Conservation (phyloP, 1,140 invertebrate genomes). For the Calephelis virginiensis region DNA sequence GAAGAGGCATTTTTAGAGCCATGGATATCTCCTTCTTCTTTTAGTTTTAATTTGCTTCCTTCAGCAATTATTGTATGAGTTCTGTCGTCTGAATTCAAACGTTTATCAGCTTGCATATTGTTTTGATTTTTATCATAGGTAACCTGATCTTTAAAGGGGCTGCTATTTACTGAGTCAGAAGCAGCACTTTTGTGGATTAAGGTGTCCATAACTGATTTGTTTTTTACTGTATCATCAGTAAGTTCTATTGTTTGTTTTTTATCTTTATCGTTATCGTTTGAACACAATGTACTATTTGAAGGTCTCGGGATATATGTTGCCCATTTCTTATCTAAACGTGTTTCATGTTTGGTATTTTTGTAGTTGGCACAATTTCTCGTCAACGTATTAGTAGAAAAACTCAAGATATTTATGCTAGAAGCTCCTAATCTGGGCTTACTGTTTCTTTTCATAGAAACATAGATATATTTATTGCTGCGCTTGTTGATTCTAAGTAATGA, state of each 20-base stretch:
- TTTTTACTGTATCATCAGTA: not conserved
- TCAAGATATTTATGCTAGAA: constrained; percentile 47
- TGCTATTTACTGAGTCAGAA: too few species aligned
- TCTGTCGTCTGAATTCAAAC: too few species aligned
- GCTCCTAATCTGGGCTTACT: constrained; percentile 37
- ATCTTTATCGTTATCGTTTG: not conserved
- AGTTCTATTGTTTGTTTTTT: not conserved
- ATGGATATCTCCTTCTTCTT: too few species aligned
- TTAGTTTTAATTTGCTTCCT: too few species aligned
- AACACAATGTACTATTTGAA: not conserved
- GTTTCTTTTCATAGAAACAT: constrained; percentile 34
- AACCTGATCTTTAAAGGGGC: too few species aligned
- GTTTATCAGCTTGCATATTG: too few species aligned
- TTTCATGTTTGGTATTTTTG: not conserved
- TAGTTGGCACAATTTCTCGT: constrained; percentile 36
- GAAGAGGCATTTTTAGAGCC: too few species aligned
- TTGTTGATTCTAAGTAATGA: constrained; percentile 28
- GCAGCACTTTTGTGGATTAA: too few species aligned
- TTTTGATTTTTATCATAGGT: too few species aligned
- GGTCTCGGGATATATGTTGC: not conserved
- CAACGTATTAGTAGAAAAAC: constrained; percentile 44
- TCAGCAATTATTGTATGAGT: too few species aligned
- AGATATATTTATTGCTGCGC: constrained; percentile 35
- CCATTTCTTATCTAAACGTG: not conserved
- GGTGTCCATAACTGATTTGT: not conserved